Evolutionary conservation across 2,113 vertebrate species (phyloP), one percentile per base, ranked within the genome.

Genomic region (Gallinago media): DNA sequence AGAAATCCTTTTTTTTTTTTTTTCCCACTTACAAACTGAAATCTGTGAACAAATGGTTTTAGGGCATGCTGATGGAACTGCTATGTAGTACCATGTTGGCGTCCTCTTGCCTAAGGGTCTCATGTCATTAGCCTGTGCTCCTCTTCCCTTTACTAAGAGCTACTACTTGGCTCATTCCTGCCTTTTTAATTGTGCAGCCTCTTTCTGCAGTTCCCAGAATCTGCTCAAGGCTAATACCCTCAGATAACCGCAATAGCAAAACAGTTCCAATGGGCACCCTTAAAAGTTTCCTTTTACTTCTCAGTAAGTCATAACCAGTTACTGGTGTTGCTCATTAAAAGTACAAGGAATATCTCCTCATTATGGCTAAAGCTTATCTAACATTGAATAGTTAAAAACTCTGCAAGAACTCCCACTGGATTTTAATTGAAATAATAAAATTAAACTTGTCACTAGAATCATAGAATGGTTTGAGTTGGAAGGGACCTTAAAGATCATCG

Each of bases 241-340:
- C 94, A 81, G 75, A 96, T 81, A 93, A 80, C 65, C 1, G 0
- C 54, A 58, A 56, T 0, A 86, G 74, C 59, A 84, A 89, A 75
- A 67, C 3, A 87, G 80, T 91, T 96, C 94, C 85, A 96, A 12
- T 92, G 85, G 92, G 92, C 92, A 96, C 68, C 92, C 94, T 94
- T 95, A 94, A 92, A 97, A 93, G 94, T 96, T 97, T 92, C 63
- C 79, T 81, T 86, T 63, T 47, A 46, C 92, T 93, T 77, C 40
- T 85, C 75, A 67, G 15, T 67, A 74, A 90, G 56, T 68, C 90
- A 40, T 50, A 93, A 42, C 47, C 82, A 78, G 47, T 75, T 91
- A 32, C 68, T 74, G n/a, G 44, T 65, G 56, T 44, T 65, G 56
- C 76, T 96, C 56, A 11, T 94, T 93, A 91, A 89, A 85, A 73